phyloP scores from a whole-genome alignment of 2,797 vertebrate species.

The Babyrousa celebensis region DNA sequence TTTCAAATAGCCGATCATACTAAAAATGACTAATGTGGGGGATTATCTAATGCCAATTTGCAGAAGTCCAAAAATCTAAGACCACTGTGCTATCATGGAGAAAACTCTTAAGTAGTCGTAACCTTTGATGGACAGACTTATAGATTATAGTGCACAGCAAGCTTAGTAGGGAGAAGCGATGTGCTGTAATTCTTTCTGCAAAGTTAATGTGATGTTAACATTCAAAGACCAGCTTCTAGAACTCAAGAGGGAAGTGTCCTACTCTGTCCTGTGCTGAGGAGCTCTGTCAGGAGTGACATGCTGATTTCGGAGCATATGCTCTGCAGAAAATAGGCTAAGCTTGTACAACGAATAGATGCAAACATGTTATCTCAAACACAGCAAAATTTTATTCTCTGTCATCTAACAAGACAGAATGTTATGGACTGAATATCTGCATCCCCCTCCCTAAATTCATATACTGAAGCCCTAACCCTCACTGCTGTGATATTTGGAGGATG shows the following conservation, averaged over 20 bases:
- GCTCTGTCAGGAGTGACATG: too few relatives aligned
- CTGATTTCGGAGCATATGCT: neutral
- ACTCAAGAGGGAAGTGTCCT: neutral
- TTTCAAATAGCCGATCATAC: neutral
- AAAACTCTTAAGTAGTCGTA: neutral
- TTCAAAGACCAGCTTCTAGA: neutral
- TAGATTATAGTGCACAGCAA: neutral
- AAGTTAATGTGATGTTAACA: neutral
- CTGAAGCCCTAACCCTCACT: too few relatives aligned
- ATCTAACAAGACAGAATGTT: neutral
- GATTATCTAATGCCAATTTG: neutral
- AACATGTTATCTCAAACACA: neutral
- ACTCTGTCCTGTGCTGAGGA: too few relatives aligned
- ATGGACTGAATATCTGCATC: accelerated
- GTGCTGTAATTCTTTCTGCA: neutral
- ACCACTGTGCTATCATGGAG: accelerated
- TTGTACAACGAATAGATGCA: neutral
- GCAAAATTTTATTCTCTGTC: neutral
- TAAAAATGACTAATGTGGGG: neutral
- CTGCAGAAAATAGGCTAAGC: neutral
- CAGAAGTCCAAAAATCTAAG: neutral
- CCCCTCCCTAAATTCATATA: neutral
- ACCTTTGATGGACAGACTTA: neutral
- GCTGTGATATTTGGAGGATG: neutral
- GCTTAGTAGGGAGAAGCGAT: neutral